Evolutionary conservation across 2,113 vertebrate genomes (phyloP), one percentile per base, ranked within the genome.

Genomic region (Protobothrops flavoviridis): DNA sequence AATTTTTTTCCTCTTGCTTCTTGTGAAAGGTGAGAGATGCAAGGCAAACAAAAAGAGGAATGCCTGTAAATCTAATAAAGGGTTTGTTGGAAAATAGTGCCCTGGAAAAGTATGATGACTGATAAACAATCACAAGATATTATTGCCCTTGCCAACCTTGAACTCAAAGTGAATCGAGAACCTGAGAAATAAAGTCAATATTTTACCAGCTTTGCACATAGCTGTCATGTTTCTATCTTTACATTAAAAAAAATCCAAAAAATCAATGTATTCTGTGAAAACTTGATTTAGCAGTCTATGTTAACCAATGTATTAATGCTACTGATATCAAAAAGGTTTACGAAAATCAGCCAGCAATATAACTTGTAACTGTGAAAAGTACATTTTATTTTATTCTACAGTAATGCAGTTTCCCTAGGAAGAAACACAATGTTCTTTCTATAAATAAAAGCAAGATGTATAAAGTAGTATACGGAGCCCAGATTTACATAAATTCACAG

Each of bases 71-170:
- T 56, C 24, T 50, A 94, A 69, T 29, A 57, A 94, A 9, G 52
- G 2, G 85, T 96, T 90, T 92, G 74, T 21, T 43, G 81, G 88
- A 96, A 95, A 93, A 0, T 9, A 88, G 53, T 74, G 59, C 11
- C 39, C 29, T 87, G 94, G 92, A 94, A 59, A 94, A 95, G 93
- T 87, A 55, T 0, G 24, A 33, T 94, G 93, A 94, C 61, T 91
- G 64, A 97, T 90, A 96, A 95, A 95, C 91, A 90, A 90, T 0
- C 5, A 89, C 94, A 93, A 92, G 89, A 92, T 95, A 88, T 90
- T 96, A 96, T 93, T 97, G 94, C 95, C 93, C 95, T 96, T 95
- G 94, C 96, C 96, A 97, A 96, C 93, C 91, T 97, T 96, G 95
- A 97, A 94, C 89, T 93, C 87, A 93, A 69, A 95, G 93, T 95